Conservation (phyloP, 1,140 invertebrate species). For the Proales similis region DNA sequence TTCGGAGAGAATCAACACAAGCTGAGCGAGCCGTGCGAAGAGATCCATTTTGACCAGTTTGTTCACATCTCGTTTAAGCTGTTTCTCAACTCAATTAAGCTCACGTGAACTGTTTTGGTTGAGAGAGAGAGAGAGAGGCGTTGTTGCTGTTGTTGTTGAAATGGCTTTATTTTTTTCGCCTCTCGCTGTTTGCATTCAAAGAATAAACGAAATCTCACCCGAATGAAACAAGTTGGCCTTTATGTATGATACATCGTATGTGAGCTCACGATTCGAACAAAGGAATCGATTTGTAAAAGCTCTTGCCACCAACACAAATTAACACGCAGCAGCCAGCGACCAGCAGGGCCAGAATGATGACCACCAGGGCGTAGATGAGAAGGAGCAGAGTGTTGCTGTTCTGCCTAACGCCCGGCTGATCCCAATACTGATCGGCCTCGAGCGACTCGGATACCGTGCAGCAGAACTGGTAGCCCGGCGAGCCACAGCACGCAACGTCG, state of each 20-base stretch:
- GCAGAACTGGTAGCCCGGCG: background rate
- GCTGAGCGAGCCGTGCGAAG: background rate
- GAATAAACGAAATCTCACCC: background rate
- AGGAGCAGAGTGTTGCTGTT: no score
- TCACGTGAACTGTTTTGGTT: slow-evolving; percentile 3
- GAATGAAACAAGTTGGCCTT: no score
- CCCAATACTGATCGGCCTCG: no score
- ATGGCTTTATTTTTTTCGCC: background rate
- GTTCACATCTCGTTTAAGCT: slow-evolving; percentile 1
- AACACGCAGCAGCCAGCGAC: no score
- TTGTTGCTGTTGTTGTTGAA: background rate
- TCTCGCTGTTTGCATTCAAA: background rate
- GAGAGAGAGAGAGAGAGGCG: background rate
- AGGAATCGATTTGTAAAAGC: no score
- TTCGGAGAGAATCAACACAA: slow-evolving; percentile 23
- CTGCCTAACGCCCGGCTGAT: no score
- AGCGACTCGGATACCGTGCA: background rate
- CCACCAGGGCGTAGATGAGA: no score
- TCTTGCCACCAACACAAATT: no score
- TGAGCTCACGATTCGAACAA: no score
- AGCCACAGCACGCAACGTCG: background rate
- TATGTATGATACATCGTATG: no score
- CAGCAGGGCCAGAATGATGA: no score
- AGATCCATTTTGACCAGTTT: slow-evolving; percentile 15
- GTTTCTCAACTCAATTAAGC: slow-evolving; percentile 32